Conservation (phyloP, 2,797 vertebrate species). For the Diplodus sargus region DNA sequence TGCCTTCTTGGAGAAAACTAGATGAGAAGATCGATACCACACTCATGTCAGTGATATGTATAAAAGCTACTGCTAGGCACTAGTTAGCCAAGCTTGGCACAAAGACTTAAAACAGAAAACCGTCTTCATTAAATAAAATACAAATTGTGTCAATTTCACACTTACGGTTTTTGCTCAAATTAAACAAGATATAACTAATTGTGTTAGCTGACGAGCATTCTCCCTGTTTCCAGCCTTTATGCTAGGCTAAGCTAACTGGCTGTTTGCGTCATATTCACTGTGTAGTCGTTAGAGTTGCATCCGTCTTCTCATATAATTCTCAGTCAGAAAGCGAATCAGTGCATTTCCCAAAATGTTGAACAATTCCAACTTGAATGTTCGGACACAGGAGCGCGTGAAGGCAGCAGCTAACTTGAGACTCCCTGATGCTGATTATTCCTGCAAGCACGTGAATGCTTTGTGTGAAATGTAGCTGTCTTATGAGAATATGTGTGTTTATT, state of each 20-base stretch:
- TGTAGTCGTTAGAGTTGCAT: not conserved
- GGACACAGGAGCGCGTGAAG: not conserved
- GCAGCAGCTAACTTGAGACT: not conserved
- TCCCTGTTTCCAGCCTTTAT: not conserved
- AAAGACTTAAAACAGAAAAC: not conserved
- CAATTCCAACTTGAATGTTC: not conserved
- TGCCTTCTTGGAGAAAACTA: not conserved
- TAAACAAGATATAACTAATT: not conserved
- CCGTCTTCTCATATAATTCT: not conserved
- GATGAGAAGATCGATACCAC: not conserved
- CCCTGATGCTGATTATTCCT: not conserved
- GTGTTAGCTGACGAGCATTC: not conserved
- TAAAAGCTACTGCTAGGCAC: not conserved
- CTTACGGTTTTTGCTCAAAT: not conserved
- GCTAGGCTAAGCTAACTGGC: not conserved
- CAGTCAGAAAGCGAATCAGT: not conserved
- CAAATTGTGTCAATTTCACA: not conserved
- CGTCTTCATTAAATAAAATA: too few relatives aligned
- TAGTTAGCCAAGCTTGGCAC: constrained; percentile 7
- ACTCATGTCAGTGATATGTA: not conserved
- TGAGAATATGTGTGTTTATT: not conserved
- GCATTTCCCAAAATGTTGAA: not conserved
- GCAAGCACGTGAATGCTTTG: not conserved
- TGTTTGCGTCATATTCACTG: not conserved
- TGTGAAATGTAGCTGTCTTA: not conserved